Percentiles rank a stretch among this genome's conserved stretches.
These are phyloP conservation scores for Strigamia transsilvanica DNA, from an alignment of 2,888 invertebrate genomes.

Conservation along the genomic window DNA sequence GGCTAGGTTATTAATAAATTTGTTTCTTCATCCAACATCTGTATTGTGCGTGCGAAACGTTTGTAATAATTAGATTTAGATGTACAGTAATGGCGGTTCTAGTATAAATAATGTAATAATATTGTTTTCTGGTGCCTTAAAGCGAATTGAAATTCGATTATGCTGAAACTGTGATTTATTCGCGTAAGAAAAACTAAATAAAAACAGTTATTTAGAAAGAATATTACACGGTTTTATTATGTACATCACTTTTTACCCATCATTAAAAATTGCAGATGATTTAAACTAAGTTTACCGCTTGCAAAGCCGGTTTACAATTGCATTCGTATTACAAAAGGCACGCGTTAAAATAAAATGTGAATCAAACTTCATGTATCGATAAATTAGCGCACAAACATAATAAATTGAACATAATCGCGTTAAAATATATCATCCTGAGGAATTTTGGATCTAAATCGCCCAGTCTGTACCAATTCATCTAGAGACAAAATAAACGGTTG, in stretches of 20 bases:
- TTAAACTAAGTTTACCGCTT: not conserved
- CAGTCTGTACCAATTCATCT: slow-evolving; percentile 65
- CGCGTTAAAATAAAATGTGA: not conserved
- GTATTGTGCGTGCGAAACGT: not conserved
- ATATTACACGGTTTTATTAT: slow-evolving; percentile 22
- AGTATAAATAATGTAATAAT: not conserved
- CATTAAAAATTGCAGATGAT: not conserved
- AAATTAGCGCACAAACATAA: slow-evolving; percentile 64
- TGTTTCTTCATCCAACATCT: not conserved
- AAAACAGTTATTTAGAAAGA: not conserved
- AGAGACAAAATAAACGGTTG: not conserved
- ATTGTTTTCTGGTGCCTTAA: slow-evolving; percentile 19
- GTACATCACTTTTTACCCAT: not conserved
- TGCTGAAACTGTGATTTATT: not conserved
- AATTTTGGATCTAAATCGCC: slow-evolving; percentile 66
- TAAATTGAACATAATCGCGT: slow-evolving; percentile 64
- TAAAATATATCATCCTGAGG: slow-evolving; percentile 64
- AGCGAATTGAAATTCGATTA: not conserved
- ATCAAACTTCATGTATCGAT: slow-evolving; percentile 59
- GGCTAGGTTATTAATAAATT: not conserved
- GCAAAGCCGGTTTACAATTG: not conserved
- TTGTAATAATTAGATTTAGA: not conserved
- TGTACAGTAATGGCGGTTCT: not conserved
- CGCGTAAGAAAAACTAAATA: not conserved
- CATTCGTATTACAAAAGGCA: not conserved